Evolutionary conservation across 2,888 invertebrate species (phyloP), one percentile per base, ranked within the genome.

Genomic region (Cheilosia grossa): DNA sequence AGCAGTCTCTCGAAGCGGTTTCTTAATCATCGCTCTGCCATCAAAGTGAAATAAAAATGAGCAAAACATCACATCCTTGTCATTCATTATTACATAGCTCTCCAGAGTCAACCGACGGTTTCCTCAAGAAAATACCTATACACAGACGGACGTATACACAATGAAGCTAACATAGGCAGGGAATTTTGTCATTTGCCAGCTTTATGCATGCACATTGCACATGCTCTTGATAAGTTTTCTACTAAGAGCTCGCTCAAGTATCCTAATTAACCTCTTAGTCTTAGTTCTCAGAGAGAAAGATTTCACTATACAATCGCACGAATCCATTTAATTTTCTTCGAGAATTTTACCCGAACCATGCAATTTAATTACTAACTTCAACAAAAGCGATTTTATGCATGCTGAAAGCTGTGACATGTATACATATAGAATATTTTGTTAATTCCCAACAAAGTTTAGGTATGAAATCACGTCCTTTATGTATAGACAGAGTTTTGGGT

Each of bases 331-430:
- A 64, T 51, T 64, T 37, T 33, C 40, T 9, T 51, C 64, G 49
- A 64, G 33, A 13, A 51, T 64, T 37, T 64, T 51, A 37, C 15
- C 7, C 64, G 10, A 10, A 42, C 42, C 51, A 51, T 66, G 64
- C 33, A 64, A 64, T 49, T 49, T 51, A 64, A 51, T 51, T 64
- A 64, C 21, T 33, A 37, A 37, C 33, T 64, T 51, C 49, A 47
- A 27, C 21, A 61, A 17, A 30, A 17, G 17, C 17, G 30, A 47
- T 15, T 33, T 13, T 37, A 19, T 58, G 40, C n/a, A 24, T 63
- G 33, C 49, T 51, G 17, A 21, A 37, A 10, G 37, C 44, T 7
- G 44, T 2, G 17, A 1, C n/a, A 6, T 7, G 7, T 30, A 30
- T 7, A 9, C 7, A 24, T 10, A 40, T 15, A 44, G 7, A n/a